Conservation (phyloP, 2,888 invertebrate genomes). For the Ceramica pisi region DNA sequence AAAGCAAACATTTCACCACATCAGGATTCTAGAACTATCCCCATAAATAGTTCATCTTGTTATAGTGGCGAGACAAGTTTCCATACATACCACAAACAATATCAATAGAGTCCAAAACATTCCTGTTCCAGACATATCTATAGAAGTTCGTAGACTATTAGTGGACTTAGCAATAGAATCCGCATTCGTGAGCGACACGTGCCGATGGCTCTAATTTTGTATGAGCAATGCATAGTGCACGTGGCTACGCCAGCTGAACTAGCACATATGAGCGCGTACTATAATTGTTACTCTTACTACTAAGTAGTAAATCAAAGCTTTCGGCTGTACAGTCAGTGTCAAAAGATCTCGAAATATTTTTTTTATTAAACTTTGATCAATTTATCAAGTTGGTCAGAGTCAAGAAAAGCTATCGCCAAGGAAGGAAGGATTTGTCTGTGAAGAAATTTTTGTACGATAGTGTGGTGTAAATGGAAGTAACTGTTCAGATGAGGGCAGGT, state of each 20-base stretch:
- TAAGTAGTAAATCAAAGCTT: slow-evolving; percentile 15
- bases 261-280: slow-evolving; percentile 10
- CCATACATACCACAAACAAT: slow-evolving; percentile 8
- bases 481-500: no score
- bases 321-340: background rate
- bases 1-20: background rate
- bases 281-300: slow-evolving; percentile 28
- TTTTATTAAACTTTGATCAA: background rate
- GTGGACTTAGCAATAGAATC: slow-evolving; percentile 22
- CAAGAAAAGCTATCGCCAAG: background rate
- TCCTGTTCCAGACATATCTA: background rate
- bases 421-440: no score
- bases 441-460: no score
- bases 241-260: slow-evolving; percentile 26
- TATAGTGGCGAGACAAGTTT: background rate
- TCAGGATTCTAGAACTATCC: background rate
- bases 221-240: slow-evolving; percentile 31
- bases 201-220: slow-evolving; percentile 33
- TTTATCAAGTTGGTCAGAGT: background rate
- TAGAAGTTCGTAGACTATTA: slow-evolving; percentile 15
- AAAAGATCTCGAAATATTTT: background rate
- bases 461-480: no score
- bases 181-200: slow-evolving; percentile 34
- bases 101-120: background rate
- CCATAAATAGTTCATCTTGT: background rate